Evolutionary conservation across 2,888 invertebrate genomes (phyloP).

Genomic region (Dryococelus australis): DNA sequence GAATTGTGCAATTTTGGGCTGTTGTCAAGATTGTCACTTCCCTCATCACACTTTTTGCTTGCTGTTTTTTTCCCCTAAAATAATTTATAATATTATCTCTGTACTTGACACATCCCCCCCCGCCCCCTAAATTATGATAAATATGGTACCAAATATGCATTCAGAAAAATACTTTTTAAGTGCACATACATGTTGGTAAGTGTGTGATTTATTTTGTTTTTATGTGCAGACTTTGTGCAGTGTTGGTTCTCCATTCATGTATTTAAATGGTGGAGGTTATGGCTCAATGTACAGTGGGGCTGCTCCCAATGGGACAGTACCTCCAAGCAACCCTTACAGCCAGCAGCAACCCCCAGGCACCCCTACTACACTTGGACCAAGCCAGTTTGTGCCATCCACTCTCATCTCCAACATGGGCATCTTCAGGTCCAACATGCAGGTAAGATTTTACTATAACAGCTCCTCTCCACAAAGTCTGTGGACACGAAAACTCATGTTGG

Average conservation of each 20-base stretch:
- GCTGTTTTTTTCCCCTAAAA: too few relatives aligned
- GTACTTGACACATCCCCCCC: too few relatives aligned
- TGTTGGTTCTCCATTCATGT: conserved; percentile 36
- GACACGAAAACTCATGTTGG: too few relatives aligned
- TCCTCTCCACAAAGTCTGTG: too few relatives aligned
- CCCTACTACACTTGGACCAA: conserved; percentile 38
- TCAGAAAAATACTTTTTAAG: neutral
- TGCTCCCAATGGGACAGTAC: conserved; percentile 30
- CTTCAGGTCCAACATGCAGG: conserved; percentile 43
- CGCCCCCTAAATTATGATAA: too few relatives aligned
- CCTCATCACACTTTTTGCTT: too few relatives aligned
- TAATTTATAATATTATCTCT: too few relatives aligned
- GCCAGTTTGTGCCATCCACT: conserved; percentile 40
- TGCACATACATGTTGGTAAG: neutral
- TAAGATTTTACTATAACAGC: conserved; percentile 21
- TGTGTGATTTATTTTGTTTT: neutral
- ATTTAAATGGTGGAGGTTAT: conserved; percentile 41
- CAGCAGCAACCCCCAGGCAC: conserved; percentile 35
- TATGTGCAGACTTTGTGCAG: conserved; percentile 40
- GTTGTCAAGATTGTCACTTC: too few relatives aligned
- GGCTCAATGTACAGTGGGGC: conserved; percentile 35
- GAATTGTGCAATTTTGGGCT: too few relatives aligned
- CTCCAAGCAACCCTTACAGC: conserved; percentile 30
- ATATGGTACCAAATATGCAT: too few relatives aligned
- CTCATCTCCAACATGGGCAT: conserved; percentile 41